These are phyloP conservation scores for Quiscalus mexicanus DNA, from an alignment of 2,113 vertebrate species.

Conservation along the genomic window DNA sequence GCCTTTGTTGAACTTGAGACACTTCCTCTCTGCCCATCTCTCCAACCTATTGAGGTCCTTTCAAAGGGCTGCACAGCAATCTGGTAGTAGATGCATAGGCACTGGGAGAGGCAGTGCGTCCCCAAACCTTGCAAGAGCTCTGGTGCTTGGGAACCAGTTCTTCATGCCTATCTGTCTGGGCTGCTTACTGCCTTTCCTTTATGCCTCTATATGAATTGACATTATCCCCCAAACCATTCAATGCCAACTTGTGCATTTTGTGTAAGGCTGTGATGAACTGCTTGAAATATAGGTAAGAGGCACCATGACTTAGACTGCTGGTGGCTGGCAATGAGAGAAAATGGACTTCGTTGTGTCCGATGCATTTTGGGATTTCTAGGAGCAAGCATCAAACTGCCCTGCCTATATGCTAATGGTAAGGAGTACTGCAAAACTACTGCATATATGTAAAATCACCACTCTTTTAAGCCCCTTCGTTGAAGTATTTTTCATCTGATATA, in stretches of 20 bases:
- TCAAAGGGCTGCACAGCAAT: not conserved
- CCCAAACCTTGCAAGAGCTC: not conserved
- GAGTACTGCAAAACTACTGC: not conserved
- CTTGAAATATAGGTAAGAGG: not conserved
- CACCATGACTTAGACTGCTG: not conserved
- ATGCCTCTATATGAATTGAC: not conserved
- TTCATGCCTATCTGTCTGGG: rapidly evolving
- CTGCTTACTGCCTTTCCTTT: not conserved
- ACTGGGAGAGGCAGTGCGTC: not conserved
- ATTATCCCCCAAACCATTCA: not conserved
- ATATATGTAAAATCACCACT: not conserved
- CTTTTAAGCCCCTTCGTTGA: not conserved
- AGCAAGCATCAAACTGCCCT: not conserved
- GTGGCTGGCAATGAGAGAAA: not conserved
- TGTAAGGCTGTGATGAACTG: not conserved
- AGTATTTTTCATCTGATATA: slow-evolving; percentile 2
- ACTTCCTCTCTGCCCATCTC: not conserved
- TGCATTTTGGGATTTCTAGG: not conserved
- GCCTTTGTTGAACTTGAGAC: not conserved
- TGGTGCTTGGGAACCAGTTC: not conserved
- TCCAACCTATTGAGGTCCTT: not conserved
- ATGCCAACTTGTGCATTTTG: not conserved
- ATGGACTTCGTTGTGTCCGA: not conserved
- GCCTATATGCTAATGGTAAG: not conserved
- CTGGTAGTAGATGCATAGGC: not conserved